A percentile compares a stretch with the other conserved stretches of the same genome.
Conservation (phyloP, 2,888 invertebrate species). For the Cerastoderma edule region DNA sequence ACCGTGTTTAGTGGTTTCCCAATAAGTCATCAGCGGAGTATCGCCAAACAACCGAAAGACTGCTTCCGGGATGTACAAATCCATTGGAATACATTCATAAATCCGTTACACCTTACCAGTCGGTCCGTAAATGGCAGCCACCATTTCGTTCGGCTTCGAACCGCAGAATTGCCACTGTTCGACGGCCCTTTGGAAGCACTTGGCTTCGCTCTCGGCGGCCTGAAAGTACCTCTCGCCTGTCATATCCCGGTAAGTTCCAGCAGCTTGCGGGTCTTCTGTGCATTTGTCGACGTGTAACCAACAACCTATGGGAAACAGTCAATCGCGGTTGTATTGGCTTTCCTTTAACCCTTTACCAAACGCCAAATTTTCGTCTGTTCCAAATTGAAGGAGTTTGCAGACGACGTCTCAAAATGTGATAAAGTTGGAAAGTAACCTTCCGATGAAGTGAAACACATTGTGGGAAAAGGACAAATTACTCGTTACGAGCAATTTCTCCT, state of each 20-base stretch:
- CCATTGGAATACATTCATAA: no score
- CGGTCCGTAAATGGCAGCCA: constrained; percentile 64
- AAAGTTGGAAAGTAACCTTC: not conserved
- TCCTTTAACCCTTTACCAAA: no score
- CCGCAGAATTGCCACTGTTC: constrained; percentile 62
- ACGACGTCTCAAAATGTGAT: not conserved
- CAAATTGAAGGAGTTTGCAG: not conserved
- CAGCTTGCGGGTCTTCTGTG: constrained; percentile 36
- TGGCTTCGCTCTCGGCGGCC: constrained; percentile 55
- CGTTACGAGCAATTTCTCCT: no score
- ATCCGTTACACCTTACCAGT: no score
- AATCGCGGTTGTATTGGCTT: no score
- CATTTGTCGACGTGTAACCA: constrained; percentile 63
- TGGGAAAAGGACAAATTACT: no score
- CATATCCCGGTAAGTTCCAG: constrained; percentile 57
- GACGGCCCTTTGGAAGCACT: constrained; percentile 61
- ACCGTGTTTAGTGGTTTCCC: no score
- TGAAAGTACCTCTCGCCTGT: constrained; percentile 53
- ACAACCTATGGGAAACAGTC: constrained; percentile 61
- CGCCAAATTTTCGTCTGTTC: not conserved
- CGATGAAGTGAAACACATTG: no score
- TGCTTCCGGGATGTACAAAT: no score
- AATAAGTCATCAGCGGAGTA: no score
- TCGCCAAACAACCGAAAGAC: no score
- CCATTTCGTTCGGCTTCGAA: constrained; percentile 37